A percentile compares a stretch with the other conserved stretches of the same genome.
Conservation (phyloP, 1,140 invertebrate species). For the Magallana ariakensis region DNA sequence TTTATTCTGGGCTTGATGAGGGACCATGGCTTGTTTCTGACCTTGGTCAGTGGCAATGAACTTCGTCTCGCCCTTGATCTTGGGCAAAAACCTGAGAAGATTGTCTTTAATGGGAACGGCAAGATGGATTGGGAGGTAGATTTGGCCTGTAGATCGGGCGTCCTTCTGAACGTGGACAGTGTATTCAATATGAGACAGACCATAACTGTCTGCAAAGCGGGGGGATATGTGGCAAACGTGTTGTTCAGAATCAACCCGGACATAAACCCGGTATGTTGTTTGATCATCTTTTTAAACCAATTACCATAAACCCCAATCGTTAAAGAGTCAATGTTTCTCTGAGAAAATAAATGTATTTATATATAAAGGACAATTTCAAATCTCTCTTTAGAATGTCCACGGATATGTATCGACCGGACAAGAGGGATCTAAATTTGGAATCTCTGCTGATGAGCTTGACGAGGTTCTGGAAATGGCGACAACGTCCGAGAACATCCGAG, state of each 20-base stretch:
- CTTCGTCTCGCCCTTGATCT: constrained; percentile 73
- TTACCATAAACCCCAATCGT: not conserved
- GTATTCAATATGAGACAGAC: constrained; percentile 77
- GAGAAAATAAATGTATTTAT: not conserved
- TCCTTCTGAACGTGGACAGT: constrained; percentile 79
- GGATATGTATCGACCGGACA: constrained; percentile 71
- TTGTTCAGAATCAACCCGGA: constrained; percentile 71
- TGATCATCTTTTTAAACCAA: not conserved
- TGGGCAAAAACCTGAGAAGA: constrained; percentile 71
- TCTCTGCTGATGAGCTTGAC: constrained; percentile 61
- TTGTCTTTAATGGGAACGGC: constrained; percentile 80
- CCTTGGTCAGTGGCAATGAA: constrained; percentile 78
- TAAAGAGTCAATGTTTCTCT: not conserved
- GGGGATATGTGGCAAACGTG: constrained; percentile 59
- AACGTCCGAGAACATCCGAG: constrained; percentile 56
- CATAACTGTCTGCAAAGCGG: constrained; percentile 57
- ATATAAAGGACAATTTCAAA: not conserved
- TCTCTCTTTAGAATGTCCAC: constrained; percentile 66
- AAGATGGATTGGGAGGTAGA: constrained; percentile 78
- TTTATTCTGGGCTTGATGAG: constrained; percentile 72
- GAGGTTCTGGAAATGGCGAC: constrained; percentile 57
- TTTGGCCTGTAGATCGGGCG: constrained; percentile 74
- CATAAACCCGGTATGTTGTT: constrained; percentile 69
- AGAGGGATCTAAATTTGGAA: constrained; percentile 74
- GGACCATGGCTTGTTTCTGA: constrained; percentile 68